These are phyloP conservation scores for Bubo blakistoni DNA, from an alignment of 2,113 vertebrate species.

Conservation along the genomic window DNA sequence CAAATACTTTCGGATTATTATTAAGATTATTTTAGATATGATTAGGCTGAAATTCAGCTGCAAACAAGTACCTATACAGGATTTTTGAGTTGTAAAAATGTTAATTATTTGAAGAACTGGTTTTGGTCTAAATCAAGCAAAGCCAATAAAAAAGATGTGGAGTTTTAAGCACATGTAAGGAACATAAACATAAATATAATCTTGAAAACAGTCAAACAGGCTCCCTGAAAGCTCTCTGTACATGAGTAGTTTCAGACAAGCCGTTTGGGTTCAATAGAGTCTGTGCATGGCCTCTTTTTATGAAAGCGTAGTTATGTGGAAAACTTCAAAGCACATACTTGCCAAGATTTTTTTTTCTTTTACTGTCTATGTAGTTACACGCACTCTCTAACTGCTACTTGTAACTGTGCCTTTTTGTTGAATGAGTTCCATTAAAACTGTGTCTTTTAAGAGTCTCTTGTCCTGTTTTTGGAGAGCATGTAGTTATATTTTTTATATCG, in stretches of 20 bases:
- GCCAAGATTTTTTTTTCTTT: background rate
- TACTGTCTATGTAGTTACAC: background rate
- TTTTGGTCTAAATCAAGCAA: background rate
- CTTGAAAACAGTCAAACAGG: background rate
- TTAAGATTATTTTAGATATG: background rate
- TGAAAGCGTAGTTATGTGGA: background rate
- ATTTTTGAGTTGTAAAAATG: background rate
- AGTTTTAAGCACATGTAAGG: background rate
- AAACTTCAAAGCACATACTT: background rate
- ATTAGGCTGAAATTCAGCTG: background rate
- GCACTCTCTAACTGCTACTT: background rate
- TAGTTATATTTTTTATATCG: fast-evolving
- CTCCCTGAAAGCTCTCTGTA: background rate
- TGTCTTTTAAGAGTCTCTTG: background rate
- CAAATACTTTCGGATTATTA: background rate
- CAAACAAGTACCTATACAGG: background rate
- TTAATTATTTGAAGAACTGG: background rate
- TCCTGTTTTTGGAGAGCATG: background rate
- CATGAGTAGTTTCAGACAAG: background rate
- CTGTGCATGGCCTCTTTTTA: background rate
- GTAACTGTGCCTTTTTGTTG: background rate
- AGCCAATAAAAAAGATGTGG: background rate
- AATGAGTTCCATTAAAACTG: fast-evolving
- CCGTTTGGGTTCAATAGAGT: background rate
- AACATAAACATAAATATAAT: background rate